phyloP scores from a whole-genome alignment of 2,888 invertebrate genomes.

The Ophion obscuratus region DNA sequence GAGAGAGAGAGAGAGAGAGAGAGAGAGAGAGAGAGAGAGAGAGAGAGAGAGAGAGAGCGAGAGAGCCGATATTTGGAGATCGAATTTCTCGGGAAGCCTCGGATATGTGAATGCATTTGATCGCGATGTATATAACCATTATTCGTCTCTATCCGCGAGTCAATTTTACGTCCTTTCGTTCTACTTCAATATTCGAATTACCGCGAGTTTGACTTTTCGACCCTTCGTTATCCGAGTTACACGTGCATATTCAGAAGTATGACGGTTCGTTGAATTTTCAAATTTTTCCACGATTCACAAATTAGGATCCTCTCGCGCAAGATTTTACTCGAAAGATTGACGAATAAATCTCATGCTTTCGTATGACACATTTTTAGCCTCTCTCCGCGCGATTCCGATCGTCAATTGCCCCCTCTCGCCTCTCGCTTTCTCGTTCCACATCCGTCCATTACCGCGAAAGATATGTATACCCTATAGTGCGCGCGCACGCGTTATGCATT shows the following conservation, averaged over 20 bases:
- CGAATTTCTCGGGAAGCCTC: not conserved
- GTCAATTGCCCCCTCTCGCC: constrained; percentile 52
- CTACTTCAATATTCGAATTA: no score
- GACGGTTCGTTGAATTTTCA: no score
- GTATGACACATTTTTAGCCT: constrained; percentile 7
- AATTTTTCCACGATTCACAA: no score
- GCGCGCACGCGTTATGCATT: constrained; percentile 54
- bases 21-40: constrained; percentile 19
- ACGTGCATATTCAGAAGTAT: no score
- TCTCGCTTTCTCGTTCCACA: constrained; percentile 50
- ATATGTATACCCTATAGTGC: constrained; percentile 39
- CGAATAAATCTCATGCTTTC: not conserved
- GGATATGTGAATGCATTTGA: constrained; percentile 1
- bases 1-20: constrained; percentile 22
- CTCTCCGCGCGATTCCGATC: constrained; percentile 19
- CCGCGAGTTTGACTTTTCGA: no score
- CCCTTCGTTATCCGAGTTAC: no score
- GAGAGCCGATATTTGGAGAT: constrained; percentile 8
- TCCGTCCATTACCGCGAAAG: constrained; percentile 54
- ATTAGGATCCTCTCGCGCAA: not conserved
- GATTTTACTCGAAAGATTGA: not conserved
- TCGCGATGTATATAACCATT: constrained; percentile 15
- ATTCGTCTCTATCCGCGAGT: not conserved
- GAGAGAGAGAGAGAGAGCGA: no score
- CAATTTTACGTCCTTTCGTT: not conserved